These are phyloP conservation scores for Naso thynnoides DNA, from an alignment of 2,797 vertebrate genomes.

Conservation along the genomic window DNA sequence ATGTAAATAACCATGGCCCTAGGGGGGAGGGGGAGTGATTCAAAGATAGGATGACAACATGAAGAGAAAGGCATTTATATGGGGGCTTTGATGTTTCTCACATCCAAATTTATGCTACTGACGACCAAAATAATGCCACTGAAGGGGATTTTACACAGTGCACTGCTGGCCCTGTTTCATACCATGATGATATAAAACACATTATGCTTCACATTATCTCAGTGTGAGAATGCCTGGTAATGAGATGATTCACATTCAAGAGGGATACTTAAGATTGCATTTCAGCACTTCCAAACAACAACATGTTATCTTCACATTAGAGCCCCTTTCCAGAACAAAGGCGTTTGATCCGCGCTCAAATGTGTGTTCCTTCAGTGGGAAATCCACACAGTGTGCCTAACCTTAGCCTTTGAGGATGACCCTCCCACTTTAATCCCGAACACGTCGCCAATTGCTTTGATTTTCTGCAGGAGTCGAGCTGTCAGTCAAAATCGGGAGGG, in stretches of 20 bases:
- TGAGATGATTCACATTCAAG: constrained; percentile 84
- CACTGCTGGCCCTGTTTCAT: constrained; percentile 79
- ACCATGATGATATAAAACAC: constrained; percentile 82
- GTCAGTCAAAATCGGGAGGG: constrained; percentile 68
- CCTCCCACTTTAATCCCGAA: constrained; percentile 64
- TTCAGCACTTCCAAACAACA: constrained; percentile 80
- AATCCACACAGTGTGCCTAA: constrained; percentile 48
- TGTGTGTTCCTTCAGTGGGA: constrained; percentile 7
- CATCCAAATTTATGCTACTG: constrained; percentile 85
- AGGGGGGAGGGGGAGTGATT: constrained; percentile 85
- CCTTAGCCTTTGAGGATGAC: constrained; percentile 61
- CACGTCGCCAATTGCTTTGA: constrained; percentile 55
- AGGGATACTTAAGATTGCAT: constrained; percentile 80
- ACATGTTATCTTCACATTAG: constrained; percentile 79
- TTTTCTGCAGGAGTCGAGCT: constrained; percentile 44
- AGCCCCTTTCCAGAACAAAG: constrained; percentile 69
- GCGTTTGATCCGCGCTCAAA: constrained; percentile 61
- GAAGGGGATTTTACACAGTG: constrained; percentile 83
- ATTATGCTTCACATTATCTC: constrained; percentile 83
- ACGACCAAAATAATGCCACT: constrained; percentile 84
- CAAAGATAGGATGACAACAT: constrained; percentile 89
- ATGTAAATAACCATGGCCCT: constrained; percentile 89
- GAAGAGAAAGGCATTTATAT: constrained; percentile 84
- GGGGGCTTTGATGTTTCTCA: constrained; percentile 84
- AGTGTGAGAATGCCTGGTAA: constrained; percentile 82